Evolutionary conservation across 2,888 invertebrate genomes (phyloP).

Genomic region (Hypselothyrea guttata): DNA sequence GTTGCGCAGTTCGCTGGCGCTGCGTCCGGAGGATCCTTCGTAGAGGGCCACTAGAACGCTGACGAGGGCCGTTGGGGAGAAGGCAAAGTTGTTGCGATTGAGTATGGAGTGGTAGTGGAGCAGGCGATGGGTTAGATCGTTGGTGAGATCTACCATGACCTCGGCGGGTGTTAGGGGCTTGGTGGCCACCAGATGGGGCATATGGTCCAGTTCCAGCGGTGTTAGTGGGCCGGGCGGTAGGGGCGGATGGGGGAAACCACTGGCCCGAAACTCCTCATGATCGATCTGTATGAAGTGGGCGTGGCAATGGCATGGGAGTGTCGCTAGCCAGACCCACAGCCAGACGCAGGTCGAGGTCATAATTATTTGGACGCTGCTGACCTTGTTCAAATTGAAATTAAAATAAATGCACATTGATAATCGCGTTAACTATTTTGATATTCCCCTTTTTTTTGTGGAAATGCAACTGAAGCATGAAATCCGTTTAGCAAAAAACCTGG

Average conservation of each 20-base stretch:
- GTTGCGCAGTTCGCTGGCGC: conserved; percentile 88
- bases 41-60: conserved; percentile 90
- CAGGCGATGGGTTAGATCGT: conserved; percentile 87
- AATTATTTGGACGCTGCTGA: conserved; percentile 25
- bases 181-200: conserved; percentile 54
- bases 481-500: conserved; percentile 55
- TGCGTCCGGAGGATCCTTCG: conserved; percentile 89
- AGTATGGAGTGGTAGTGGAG: conserved; percentile 88
- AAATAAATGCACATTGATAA: conserved; percentile 68
- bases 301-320: conserved; percentile 15
- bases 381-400: conserved; percentile 43
- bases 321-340: conserved; percentile 8
- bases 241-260: conserved; percentile 65
- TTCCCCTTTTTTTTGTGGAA: conserved; percentile 2
- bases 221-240: conserved; percentile 54
- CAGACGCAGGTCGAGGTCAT: conserved; percentile 34
- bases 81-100: conserved; percentile 91
- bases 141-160: conserved; percentile 91
- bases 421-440: conserved; percentile 37
- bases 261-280: conserved; percentile 72
- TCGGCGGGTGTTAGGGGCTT: conserved; percentile 85
- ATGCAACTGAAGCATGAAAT: conserved; percentile 53
- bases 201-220: conserved; percentile 43
- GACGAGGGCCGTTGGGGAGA: conserved; percentile 91
- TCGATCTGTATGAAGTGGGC: conserved; percentile 78